Evolutionary conservation across 2,113 vertebrate species (phyloP).

Genomic region (Falcunculus frontatus): DNA sequence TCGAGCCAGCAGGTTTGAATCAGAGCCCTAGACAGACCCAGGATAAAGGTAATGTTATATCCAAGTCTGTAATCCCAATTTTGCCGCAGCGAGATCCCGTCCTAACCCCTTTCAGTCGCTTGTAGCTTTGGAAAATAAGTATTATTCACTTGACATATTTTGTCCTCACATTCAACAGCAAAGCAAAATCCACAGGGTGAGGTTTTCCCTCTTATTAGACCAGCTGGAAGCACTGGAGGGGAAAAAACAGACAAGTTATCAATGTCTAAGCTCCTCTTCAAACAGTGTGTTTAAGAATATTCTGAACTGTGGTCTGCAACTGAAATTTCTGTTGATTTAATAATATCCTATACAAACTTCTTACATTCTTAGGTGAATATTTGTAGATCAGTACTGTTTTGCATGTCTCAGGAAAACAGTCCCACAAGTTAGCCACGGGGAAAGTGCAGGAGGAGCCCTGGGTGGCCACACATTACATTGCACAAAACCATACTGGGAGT

Average conservation of each 20-base stretch:
- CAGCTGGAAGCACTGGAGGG: background rate
- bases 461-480: background rate
- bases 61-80: background rate
- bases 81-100: background rate
- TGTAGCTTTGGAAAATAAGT: background rate
- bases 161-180: background rate
- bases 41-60: background rate
- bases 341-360: background rate
- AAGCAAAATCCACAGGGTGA: background rate
- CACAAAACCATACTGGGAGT: background rate
- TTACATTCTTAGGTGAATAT: background rate
- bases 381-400: background rate
- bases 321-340: background rate
- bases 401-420: background rate
- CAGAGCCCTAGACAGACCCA: background rate
- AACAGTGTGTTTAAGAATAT: background rate
- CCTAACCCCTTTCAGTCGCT: background rate
- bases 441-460: background rate
- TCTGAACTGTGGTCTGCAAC: background rate
- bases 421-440: background rate
- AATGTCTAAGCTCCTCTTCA: background rate
- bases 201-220: background rate
- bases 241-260: background rate
- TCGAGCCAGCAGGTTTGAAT: background rate
- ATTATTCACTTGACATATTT: background rate